phyloP scores from a whole-genome alignment of 1,140 invertebrate genomes.

The Cydia amplana region DNA sequence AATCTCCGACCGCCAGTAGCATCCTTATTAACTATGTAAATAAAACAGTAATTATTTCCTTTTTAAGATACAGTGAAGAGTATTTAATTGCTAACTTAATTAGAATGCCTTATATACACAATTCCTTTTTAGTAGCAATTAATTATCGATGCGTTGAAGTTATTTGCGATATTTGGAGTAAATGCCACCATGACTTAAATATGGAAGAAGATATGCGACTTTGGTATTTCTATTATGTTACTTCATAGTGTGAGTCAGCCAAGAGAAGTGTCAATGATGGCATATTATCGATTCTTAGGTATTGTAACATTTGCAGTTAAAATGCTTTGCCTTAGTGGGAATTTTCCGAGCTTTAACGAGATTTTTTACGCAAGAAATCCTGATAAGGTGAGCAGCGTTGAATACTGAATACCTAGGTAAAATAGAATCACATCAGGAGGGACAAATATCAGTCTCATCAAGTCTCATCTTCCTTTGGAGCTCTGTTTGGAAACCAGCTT shows the following conservation, averaged over 20 bases:
- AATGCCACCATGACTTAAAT: neutral
- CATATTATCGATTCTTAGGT: neutral
- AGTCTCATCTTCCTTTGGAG: too few species aligned
- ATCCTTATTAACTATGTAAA: neutral
- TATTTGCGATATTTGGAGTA: neutral
- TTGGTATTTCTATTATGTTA: conserved; percentile 23
- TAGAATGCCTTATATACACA: neutral
- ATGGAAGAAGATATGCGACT: neutral
- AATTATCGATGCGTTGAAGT: neutral
- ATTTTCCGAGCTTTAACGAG: neutral
- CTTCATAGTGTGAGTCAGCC: neutral
- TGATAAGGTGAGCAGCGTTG: neutral
- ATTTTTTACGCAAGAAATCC: neutral
- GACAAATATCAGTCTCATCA: too few species aligned
- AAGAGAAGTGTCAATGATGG: neutral
- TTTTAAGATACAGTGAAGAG: neutral
- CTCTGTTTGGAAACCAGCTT: too few species aligned
- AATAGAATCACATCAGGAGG: too few species aligned
- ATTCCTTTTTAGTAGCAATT: conserved; percentile 4
- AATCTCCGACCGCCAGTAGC: neutral
- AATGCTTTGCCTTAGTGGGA: neutral
- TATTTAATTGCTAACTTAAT: neutral
- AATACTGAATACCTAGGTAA: too few species aligned
- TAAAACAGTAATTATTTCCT: neutral
- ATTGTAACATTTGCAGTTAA: neutral